Conservation (phyloP, 1,140 invertebrate species). For the Drosophila paulistorum region DNA sequence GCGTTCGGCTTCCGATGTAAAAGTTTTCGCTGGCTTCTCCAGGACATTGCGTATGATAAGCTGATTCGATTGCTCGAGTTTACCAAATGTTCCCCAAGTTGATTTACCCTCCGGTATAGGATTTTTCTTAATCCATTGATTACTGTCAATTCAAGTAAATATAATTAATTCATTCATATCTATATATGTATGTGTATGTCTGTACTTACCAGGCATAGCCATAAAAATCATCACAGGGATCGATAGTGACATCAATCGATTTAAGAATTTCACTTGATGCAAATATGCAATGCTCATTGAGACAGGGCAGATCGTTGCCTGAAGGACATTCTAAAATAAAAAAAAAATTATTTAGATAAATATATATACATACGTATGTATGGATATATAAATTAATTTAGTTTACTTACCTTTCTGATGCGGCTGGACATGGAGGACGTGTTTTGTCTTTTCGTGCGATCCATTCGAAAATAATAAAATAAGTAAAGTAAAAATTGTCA, state of each 20-base stretch:
- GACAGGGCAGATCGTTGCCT: slow-evolving; percentile 85
- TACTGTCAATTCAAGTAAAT: slow-evolving; percentile 75
- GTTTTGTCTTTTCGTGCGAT: slow-evolving; percentile 60
- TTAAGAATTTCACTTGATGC: slow-evolving; percentile 93
- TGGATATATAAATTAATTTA: no score
- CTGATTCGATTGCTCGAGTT: slow-evolving; percentile 96
- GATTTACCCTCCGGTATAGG: slow-evolving; percentile 96
- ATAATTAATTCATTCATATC: neutral
- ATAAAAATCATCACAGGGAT: slow-evolving; percentile 98
- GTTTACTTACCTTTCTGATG: slow-evolving; percentile 56
- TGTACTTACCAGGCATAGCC: slow-evolving; percentile 89
- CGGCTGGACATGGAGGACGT: slow-evolving; percentile 72
- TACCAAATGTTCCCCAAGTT: slow-evolving; percentile 97
- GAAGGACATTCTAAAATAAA: slow-evolving; percentile 42
- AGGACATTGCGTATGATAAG: slow-evolving; percentile 95
- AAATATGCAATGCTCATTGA: slow-evolving; percentile 93
- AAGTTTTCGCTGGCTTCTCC: slow-evolving; percentile 86
- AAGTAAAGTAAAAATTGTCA: slow-evolving; percentile 79
- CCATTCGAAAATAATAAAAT: slow-evolving; percentile 74
- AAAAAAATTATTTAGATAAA: neutral
- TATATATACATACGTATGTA: no score
- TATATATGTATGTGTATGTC: neutral
- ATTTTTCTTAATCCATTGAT: slow-evolving; percentile 95
- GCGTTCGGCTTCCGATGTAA: slow-evolving; percentile 91
- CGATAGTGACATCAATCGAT: slow-evolving; percentile 90